Base-by-base conservation (phyloP, 2,888 invertebrate genomes). In the Cataglyphis rosenhaueri region DNA sequence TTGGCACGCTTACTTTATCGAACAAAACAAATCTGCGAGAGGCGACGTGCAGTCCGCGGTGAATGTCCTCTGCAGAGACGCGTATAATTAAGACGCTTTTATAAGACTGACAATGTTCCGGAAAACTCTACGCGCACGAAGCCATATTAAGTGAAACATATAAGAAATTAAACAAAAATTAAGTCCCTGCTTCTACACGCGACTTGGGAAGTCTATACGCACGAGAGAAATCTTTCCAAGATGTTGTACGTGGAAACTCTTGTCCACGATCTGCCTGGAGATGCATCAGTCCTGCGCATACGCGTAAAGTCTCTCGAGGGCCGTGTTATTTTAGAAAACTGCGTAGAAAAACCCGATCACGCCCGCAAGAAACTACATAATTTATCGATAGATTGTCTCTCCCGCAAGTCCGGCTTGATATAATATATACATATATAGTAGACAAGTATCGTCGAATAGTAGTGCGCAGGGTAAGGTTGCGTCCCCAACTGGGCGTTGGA, bases 381-480 rank as follows among this genome's bases (percentile, higher is more conserved):
- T 89, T 89, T 85, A 89, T 85, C 81, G 86, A 82, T 88, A 85
- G 85, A 88, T 85, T 84, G 86, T 86, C 81, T 81, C 21, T 71
- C 81, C 81, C 81, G 87, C 83, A 76, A 55, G 78, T 76, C 81
- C 66, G 66, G 71, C 82, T 75, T 75, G 25, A 8, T 52, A 48
- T n/a, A 48, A 48, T 48, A 41, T 41, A 9, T 29, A 21, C 38
- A 48, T 35, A 64, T 75, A 66, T 75, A 70, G 25, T 10, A 79
- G 83, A 83, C 73, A 78, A 85, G 89, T 87, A 91, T 91, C 91
- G 91, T 25, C 25, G 66, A 68, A 29, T 66, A 35, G 75, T 55
- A 92, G 91, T 92, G 88, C 87, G 85, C 82, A 48, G 84, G 91
- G 91, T 92, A 78, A 91, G 89, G 93, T 91, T 91, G 91, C 87